Evolutionary conservation across 2,888 invertebrate genomes (phyloP).

Genomic region (Clunio marinus): DNA sequence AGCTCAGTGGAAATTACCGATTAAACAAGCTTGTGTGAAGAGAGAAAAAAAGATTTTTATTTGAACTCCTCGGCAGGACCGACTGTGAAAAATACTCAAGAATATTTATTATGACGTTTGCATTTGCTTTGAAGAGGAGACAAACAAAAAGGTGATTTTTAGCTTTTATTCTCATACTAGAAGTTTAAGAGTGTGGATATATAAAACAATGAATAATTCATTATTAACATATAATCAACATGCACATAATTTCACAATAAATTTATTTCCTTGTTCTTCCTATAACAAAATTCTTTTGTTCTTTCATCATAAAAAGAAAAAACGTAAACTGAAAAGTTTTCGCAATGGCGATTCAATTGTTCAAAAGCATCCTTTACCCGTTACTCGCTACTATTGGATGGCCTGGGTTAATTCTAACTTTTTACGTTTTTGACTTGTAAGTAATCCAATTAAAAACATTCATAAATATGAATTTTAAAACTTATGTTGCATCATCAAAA

Average conservation of each 20-base stretch:
- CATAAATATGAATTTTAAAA: neutral
- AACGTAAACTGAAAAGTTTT: neutral
- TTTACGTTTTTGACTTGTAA: conserved; percentile 23
- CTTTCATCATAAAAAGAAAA: too few relatives aligned
- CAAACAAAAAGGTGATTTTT: conserved; percentile 22
- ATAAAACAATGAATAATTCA: neutral
- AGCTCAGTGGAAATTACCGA: too few relatives aligned
- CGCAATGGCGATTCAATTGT: conserved; percentile 1
- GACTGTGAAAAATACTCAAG: neutral
- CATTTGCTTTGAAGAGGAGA: neutral
- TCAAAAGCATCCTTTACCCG: neutral
- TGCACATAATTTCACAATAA: neutral
- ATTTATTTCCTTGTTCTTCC: neutral
- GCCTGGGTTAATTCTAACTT: conserved; percentile 1
- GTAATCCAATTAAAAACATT: conserved; percentile 8
- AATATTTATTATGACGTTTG: neutral
- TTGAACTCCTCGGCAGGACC: neutral
- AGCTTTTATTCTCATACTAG: neutral
- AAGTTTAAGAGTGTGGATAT: too few relatives aligned
- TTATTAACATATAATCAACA: neutral
- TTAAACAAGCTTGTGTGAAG: too few relatives aligned
- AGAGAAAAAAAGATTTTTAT: neutral
- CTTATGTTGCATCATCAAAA: neutral
- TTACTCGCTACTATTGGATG: neutral
- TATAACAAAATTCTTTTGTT: neutral